Conservation (phyloP, 1,140 invertebrate genomes). For the Drosophila biarmipes region DNA sequence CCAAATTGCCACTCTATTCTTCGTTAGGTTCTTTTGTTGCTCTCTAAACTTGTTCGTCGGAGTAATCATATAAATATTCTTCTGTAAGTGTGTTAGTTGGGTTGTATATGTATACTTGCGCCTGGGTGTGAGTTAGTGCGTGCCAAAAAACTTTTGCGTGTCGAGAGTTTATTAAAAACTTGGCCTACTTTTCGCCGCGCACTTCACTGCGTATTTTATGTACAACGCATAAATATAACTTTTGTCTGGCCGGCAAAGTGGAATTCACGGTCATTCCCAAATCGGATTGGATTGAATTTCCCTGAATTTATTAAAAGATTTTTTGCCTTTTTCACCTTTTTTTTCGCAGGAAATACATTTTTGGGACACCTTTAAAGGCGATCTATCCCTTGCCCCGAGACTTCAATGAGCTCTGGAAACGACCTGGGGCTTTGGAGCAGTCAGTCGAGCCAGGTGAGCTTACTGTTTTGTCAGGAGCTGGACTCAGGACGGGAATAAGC, state of each 20-base stretch:
- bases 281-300: not conserved
- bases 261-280: slow-evolving; percentile 49
- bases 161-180: slow-evolving; percentile 79
- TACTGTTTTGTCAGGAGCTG: slow-evolving; percentile 25
- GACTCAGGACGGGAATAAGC: slow-evolving; percentile 5
- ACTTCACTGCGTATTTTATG: slow-evolving; percentile 27
- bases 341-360: slow-evolving; percentile 1
- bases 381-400: slow-evolving; percentile 10
- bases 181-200: slow-evolving; percentile 40
- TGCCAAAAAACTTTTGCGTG: slow-evolving; percentile 63
- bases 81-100: slow-evolving; percentile 48
- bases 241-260: slow-evolving; percentile 51
- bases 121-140: slow-evolving; percentile 21
- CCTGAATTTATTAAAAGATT: not conserved
- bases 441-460: slow-evolving; percentile 1
- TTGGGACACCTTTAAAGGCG: slow-evolving; percentile 25
- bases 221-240: slow-evolving; percentile 48
- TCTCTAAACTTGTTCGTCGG: slow-evolving; percentile 57
- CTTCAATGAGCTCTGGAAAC: slow-evolving; percentile 41
- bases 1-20: slow-evolving; percentile 31
- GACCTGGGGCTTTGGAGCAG: slow-evolving; percentile 1
- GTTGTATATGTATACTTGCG: not conserved
- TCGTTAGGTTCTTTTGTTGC: slow-evolving; percentile 37
- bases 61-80: slow-evolving; percentile 80
- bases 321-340: not conserved